These are phyloP conservation scores for Phainopepla nitens DNA, from an alignment of 2,113 vertebrate species.

Conservation along the genomic window DNA sequence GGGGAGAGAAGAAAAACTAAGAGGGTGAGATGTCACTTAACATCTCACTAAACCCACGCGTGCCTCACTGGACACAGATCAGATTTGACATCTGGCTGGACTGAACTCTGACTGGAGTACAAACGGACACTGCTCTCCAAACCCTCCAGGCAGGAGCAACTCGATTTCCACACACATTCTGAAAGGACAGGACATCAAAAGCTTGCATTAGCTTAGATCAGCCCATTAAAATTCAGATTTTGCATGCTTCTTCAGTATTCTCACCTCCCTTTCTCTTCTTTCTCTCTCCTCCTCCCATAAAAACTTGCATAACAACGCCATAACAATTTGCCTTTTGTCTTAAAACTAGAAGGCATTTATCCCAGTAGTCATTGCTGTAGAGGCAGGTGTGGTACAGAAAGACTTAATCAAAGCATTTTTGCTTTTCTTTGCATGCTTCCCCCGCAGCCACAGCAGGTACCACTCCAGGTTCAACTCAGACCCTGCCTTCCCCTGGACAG, in stretches of 20 bases:
- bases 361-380: not conserved
- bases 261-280: not conserved
- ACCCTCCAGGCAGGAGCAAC: not conserved
- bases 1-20: not conserved
- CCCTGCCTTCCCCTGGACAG: not conserved
- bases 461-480: not conserved
- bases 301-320: not conserved
- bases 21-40: not conserved
- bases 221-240: not conserved
- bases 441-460: not conserved
- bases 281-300: not conserved
- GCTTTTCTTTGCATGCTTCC: not conserved
- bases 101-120: not conserved
- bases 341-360: not conserved
- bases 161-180: not conserved
- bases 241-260: not conserved
- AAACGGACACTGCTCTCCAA: not conserved
- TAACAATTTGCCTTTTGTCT: not conserved
- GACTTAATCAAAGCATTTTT: not conserved
- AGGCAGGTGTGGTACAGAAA: not conserved
- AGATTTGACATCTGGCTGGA: not conserved
- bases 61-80: not conserved
- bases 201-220: not conserved
- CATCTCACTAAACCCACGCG: fast-evolving
- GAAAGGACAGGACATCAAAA: not conserved